Percentiles rank a stretch among this genome's conserved stretches.
These are phyloP conservation scores for Heliconius congener DNA, from an alignment of 1,140 invertebrate genomes.

Conservation along the genomic window DNA sequence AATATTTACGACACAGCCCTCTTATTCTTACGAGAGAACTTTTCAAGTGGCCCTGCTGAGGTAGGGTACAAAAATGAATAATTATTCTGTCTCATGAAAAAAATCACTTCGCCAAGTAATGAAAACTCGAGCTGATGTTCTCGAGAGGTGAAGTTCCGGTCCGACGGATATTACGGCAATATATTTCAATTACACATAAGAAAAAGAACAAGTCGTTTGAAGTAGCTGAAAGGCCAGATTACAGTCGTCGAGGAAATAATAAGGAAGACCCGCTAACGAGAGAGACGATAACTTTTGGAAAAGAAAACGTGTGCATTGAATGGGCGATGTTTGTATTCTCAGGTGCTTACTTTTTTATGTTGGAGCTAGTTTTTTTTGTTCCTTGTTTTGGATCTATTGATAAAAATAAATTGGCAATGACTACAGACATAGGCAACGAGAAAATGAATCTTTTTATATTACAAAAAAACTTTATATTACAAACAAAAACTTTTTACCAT, in stretches of 20 bases:
- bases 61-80: conserved; percentile 72
- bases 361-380: neutral
- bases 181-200: conserved; percentile 81
- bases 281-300: conserved; percentile 66
- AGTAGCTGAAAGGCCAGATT: conserved; percentile 78
- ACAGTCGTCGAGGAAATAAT: conserved; percentile 74
- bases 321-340: conserved; percentile 30
- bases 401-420: neutral
- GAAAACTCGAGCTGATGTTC: conserved; percentile 76
- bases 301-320: conserved; percentile 59
- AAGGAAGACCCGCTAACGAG: conserved; percentile 73
- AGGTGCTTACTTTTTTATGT: conserved; percentile 16
- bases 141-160: conserved; percentile 69
- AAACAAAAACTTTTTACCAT: too few relatives aligned
- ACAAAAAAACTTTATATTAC: too few relatives aligned
- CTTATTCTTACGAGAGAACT: conserved; percentile 52
- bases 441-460: too few relatives aligned
- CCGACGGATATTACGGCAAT: conserved; percentile 79
- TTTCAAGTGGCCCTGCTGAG: conserved; percentile 53
- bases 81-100: conserved; percentile 75
- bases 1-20: conserved; percentile 51
- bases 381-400: neutral
- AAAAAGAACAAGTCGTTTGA: conserved; percentile 80
- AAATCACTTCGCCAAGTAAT: conserved; percentile 77
- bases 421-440: too few relatives aligned